Percentiles rank a stretch among this genome's conserved stretches.
Conservation (phyloP, 1,140 invertebrate genomes). For the Hypsibius dujardini region DNA sequence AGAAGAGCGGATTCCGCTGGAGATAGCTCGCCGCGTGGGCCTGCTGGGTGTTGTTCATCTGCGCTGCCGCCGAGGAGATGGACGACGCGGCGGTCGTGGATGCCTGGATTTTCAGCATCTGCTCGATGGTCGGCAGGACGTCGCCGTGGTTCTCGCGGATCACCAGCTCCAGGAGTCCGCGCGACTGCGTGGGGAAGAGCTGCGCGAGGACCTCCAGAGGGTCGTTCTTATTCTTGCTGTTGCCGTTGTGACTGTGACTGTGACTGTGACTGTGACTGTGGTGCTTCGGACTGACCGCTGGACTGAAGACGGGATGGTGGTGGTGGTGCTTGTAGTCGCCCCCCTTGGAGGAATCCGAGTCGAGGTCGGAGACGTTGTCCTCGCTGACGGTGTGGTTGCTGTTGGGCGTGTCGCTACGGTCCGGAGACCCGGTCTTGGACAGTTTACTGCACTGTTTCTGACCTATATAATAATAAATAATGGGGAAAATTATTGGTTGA, state of each 20-base stretch:
- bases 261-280: too few relatives aligned
- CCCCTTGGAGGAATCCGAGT: conserved; percentile 1
- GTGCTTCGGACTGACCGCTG: background rate
- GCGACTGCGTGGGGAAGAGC: conserved; percentile 64
- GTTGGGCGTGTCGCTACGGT: conserved; percentile 3
- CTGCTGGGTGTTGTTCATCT: background rate
- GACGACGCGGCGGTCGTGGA: conserved; percentile 19
- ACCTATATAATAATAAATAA: too few relatives aligned
- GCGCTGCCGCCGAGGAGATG: conserved; percentile 8
- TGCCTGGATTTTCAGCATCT: conserved; percentile 55
- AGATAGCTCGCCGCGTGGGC: background rate
- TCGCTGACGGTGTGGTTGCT: conserved; percentile 2
- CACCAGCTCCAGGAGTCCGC: conserved; percentile 60
- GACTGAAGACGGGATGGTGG: background rate
- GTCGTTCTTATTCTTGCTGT: conserved; percentile 26
- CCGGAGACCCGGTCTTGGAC: background rate
- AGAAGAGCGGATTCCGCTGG: background rate
- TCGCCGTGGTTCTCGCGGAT: conserved; percentile 55
- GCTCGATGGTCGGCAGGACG: conserved; percentile 71
- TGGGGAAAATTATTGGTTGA: background rate
- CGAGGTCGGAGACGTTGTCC: conserved; percentile 7
- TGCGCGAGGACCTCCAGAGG: conserved; percentile 53
- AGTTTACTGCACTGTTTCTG: background rate
- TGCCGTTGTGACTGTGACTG: conserved; percentile 21
- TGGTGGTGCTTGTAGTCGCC: background rate